Evolutionary conservation across 2,888 invertebrate species (phyloP), one percentile per base, ranked within the genome.

Genomic region (Platerodrilus igneus): DNA sequence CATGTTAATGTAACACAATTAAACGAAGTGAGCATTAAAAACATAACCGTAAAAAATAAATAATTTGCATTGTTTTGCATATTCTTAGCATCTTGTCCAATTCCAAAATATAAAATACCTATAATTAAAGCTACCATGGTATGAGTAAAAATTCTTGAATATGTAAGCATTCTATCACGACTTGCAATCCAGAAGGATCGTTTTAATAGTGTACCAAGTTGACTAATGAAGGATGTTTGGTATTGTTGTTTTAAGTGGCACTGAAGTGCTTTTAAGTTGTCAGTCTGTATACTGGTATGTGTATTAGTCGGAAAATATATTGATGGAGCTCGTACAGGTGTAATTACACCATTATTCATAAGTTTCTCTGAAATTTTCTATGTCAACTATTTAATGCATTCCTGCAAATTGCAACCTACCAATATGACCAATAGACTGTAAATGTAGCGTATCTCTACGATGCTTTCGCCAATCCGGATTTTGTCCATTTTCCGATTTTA

Each of bases 11-110:
- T 79, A 38, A 91, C 86, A 8, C 91, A 83, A 70, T 89, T 93
- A 66, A 94, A 89, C 1, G 95, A 87, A 4, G 90, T 92, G 65
- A 90, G 91, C 86, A 94, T 92, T 34, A 94, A 76, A 67, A 95
- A 96, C 79, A 96, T 85, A 33, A 92, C 78, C 45, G 86, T 84
- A 70, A 92, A 95, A 72, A 91, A 94, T 17, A 93, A 74, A 61
- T 86, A 87, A 60, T 88, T 89, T 59, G 86, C 87, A 64, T 90
- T 96, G 64, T 91, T 85, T 48, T 84, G 73, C 10, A 85, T 81
- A 63, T 88, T 80, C 35, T 78, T 77, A 0, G 90, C 93, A 56
- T 93, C 86, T 47, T 80, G 77, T n/a, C 95, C 95, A 54, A 90
- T 86, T 56, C 84, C 80, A 62, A 78, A 86, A 68, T 88, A 95